Percentiles rank a stretch among this genome's conserved stretches.
These are phyloP conservation scores for Mustela lutreola DNA, from an alignment of 2,113 vertebrate genomes.

Conservation along the genomic window DNA sequence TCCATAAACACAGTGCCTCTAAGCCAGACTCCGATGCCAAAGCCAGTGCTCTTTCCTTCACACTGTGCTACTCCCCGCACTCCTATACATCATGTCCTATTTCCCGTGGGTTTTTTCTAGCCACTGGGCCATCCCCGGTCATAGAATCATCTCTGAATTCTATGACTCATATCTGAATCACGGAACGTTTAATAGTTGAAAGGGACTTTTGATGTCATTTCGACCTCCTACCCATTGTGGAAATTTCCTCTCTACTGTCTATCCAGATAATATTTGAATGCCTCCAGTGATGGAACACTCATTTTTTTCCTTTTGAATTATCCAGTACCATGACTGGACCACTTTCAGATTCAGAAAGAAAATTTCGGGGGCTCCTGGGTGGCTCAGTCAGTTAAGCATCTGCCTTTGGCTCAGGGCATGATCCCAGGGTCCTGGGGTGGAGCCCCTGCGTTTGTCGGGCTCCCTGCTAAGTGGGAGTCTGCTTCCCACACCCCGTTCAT, in stretches of 20 bases:
- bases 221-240: slow-evolving; percentile 76
- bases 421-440: background rate
- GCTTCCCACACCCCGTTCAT: background rate
- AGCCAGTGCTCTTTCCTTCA: background rate
- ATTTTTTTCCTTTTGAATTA: slow-evolving; percentile 23
- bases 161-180: slow-evolving; percentile 83
- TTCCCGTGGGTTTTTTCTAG: slow-evolving; percentile 52
- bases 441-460: background rate
- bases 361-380: background rate
- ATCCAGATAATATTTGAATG: slow-evolving; percentile 49
- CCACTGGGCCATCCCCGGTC: slow-evolving; percentile 64
- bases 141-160: slow-evolving; percentile 72
- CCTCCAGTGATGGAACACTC: slow-evolving; percentile 32
- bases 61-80: background rate
- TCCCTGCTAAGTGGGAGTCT: background rate
- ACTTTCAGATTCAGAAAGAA: slow-evolving; percentile 25
- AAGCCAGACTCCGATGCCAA: background rate
- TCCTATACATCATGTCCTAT: slow-evolving; percentile 59
- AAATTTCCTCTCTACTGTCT: slow-evolving; percentile 77
- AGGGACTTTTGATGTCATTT: slow-evolving; percentile 78
- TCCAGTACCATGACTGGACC: background rate
- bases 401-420: background rate
- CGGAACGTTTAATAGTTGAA: slow-evolving; percentile 71
- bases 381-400: background rate
- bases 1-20: background rate